Percentiles rank a stretch among this genome's conserved stretches.
phyloP scores from a whole-genome alignment of 2,888 invertebrate genomes.

The Aphidius colemani region DNA sequence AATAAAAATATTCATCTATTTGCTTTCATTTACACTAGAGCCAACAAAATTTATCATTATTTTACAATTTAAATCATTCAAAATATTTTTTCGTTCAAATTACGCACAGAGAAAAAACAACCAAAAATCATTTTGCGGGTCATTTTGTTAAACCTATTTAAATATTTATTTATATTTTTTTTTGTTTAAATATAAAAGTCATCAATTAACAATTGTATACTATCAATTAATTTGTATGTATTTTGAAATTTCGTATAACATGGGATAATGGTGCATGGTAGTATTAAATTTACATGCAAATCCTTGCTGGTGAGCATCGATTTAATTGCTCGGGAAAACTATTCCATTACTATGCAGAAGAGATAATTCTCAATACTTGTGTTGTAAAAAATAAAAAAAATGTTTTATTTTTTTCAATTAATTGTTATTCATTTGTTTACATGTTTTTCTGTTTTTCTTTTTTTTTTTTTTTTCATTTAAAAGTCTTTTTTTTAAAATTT shows the following conservation, averaged over 20 bases:
- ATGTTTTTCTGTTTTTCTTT: neutral
- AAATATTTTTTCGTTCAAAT: neutral
- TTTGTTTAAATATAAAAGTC: too few species aligned
- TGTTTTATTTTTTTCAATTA: conserved; percentile 31
- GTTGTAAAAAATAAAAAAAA: too few species aligned
- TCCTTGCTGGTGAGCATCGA: conserved; percentile 34
- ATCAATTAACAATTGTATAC: too few species aligned
- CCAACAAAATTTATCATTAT: too few species aligned
- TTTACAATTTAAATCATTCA: too few species aligned
- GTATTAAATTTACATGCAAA: conserved; percentile 44
- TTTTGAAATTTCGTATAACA: conserved; percentile 28
- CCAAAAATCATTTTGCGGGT: neutral
- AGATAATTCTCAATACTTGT: conserved; percentile 23
- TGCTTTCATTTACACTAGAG: too few species aligned
- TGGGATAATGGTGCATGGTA: conserved; percentile 41
- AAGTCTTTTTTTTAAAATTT: neutral
- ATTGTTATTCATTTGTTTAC: conserved; percentile 26
- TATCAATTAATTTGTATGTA: conserved; percentile 29
- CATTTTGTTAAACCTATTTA: conserved; percentile 19
- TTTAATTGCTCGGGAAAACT: conserved; percentile 47
- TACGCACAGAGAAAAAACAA: neutral
- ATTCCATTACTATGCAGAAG: conserved; percentile 46
- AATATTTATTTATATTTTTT: conserved; percentile 13
- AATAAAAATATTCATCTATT: too few species aligned
- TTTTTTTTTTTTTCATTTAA: neutral